Percentiles rank a stretch among this genome's conserved stretches.
Evolutionary conservation across 2,113 vertebrate genomes (phyloP).

Genomic region (Eurystomus gularis): DNA sequence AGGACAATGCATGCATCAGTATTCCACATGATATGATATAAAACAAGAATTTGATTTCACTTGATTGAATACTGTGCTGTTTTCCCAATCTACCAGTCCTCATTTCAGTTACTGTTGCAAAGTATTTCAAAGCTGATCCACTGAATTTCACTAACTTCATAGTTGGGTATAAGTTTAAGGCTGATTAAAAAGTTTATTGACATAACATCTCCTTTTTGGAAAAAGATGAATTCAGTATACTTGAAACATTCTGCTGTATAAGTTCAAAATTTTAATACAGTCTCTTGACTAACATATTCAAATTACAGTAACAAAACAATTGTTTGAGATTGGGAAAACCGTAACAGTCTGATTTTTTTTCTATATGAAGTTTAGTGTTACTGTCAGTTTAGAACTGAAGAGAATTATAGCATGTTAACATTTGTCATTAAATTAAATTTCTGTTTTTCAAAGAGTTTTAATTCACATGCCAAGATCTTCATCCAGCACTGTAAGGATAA

Average conservation of each 20-base stretch:
- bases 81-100: not conserved
- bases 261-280: not conserved
- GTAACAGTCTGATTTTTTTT: not conserved
- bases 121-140: not conserved
- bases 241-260: not conserved
- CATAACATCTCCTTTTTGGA: not conserved
- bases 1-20: not conserved
- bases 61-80: not conserved
- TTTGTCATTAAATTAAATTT: not conserved
- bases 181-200: not conserved
- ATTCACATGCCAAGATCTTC: not conserved
- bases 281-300: not conserved
- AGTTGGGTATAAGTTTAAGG: not conserved
- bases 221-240: not conserved
- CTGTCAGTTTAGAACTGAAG: not conserved
- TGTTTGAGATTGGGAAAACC: not conserved
- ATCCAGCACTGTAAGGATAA: not conserved
- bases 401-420: not conserved
- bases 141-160: not conserved
- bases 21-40: not conserved
- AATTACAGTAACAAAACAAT: not conserved
- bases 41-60: not conserved
- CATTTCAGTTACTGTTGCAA: not conserved
- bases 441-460: not conserved
- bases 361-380: not conserved